Base-by-base conservation (phyloP, 2,113 vertebrate species). In the Corvus cornix region DNA sequence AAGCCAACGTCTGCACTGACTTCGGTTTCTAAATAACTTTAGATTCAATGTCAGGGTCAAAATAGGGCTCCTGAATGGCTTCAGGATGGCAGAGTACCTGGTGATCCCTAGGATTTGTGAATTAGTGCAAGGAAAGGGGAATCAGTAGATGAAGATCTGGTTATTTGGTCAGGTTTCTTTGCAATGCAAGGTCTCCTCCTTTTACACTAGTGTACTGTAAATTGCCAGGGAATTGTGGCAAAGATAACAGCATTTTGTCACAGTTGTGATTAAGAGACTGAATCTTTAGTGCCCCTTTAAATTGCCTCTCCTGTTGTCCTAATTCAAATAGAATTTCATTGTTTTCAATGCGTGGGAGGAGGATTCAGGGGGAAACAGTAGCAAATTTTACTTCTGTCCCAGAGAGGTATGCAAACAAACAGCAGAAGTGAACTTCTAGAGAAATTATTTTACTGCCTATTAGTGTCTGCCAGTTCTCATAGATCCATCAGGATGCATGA, bases 321-420 rank as follows among this genome's bases (percentile, higher is more conserved):
- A 93, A 95, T 93, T 95, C 95, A 95, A 91, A 73, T 21, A 95
- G 84, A 91, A 90, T 91, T 96, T 87, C 84, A 89, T 89, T 96
- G 95, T 85, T 89, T 91, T 76, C 75, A 76, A 16, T 18, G 39
- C 2, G 5, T 35, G 85, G 82, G 90, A 91, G 69, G 84, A 59
- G 63, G 41, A 79, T 56, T 90, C 43, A 80, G 75, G 46, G 90
- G 70, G 81, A 91, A 93, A 93, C 22, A 82, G 55, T 23, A 74
- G 59, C 43, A 90, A 70, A 84, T 88, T 91, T 91, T 59, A 90
- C 75, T 73, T 81, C 87, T 93, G 44, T 66, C 35, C 62, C 67
- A 87, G 75, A 93, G 63, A 30, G 59, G 33, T 87, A 48, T 66
- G 56, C 75, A 80, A 95, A 81, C 85, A 93, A 85, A 39, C 60